Percentiles rank a stretch among this genome's conserved stretches.
Conservation (phyloP, 2,113 vertebrate species). For the Colius striatus region DNA sequence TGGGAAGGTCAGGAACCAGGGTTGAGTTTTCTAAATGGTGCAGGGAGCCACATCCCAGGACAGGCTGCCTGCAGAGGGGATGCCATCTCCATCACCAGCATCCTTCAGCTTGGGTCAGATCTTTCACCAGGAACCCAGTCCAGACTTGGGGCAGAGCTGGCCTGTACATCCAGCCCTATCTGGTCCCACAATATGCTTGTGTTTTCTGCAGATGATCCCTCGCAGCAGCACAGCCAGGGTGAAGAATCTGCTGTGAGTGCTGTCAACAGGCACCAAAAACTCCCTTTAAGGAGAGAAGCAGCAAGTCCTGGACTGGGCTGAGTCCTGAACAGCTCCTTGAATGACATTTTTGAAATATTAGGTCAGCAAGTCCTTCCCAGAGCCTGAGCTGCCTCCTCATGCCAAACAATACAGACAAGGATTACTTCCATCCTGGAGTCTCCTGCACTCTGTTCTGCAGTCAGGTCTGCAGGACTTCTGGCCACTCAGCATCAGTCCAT, state of each 20-base stretch:
- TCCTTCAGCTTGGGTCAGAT: not conserved
- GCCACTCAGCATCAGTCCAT: not conserved
- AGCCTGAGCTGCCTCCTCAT: not conserved
- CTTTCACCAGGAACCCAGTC: not conserved
- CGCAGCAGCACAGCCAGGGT: not conserved
- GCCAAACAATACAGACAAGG: not conserved
- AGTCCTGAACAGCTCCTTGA: not conserved
- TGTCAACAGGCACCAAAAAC: not conserved
- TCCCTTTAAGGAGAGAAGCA: slow-evolving; percentile 30
- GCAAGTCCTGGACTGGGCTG: not conserved
- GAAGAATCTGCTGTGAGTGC: not conserved
- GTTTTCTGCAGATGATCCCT: not conserved
- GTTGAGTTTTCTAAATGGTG: no score
- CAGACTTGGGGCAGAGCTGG: not conserved
- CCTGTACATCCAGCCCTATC: not conserved
- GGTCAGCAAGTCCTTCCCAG: not conserved
- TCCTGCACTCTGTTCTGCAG: not conserved
- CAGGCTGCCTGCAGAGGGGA: not conserved
- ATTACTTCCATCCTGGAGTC: not conserved
- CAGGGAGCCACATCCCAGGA: not conserved
- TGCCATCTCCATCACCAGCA: not conserved
- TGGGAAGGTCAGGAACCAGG: not conserved
- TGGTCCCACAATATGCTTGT: not conserved
- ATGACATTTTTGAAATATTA: not conserved
- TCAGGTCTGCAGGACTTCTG: not conserved